phyloP scores from a whole-genome alignment of 2,113 vertebrate species.

The Boulengeromyrus knoepffleri region DNA sequence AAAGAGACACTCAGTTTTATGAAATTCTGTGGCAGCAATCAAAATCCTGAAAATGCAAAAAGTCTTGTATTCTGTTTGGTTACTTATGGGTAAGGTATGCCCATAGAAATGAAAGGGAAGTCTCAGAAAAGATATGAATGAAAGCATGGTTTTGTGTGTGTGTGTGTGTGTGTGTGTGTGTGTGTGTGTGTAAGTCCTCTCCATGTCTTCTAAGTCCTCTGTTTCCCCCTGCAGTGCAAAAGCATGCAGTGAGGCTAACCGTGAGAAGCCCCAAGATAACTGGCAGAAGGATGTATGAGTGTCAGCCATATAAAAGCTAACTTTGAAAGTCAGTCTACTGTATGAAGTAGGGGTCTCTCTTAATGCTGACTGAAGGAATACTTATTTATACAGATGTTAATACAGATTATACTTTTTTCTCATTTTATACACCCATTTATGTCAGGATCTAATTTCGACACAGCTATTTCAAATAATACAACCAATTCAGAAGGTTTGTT shows the following conservation, averaged over 20 bases:
- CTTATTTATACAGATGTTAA: background rate
- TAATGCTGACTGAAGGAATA: background rate
- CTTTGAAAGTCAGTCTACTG: background rate
- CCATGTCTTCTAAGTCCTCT: background rate
- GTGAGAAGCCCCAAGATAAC: background rate
- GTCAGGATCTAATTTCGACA: background rate
- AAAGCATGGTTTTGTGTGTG: no score
- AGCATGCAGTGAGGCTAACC: background rate
- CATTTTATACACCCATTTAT: background rate
- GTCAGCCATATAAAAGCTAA: background rate
- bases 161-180: background rate
- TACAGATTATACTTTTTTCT: background rate
- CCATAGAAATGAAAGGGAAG: no score
- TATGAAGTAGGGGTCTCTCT: background rate
- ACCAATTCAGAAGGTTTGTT: background rate
- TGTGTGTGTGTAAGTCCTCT: background rate
- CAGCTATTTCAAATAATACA: background rate
- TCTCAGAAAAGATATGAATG: no score
- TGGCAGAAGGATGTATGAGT: background rate
- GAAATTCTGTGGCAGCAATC: no score
- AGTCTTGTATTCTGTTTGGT: no score
- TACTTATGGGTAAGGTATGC: no score
- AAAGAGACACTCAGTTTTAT: no score
- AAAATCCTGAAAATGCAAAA: no score
- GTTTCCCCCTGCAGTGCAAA: background rate